Evolutionary conservation across 2,888 invertebrate species (phyloP).

Genomic region (Drosophila heteroneura): DNA sequence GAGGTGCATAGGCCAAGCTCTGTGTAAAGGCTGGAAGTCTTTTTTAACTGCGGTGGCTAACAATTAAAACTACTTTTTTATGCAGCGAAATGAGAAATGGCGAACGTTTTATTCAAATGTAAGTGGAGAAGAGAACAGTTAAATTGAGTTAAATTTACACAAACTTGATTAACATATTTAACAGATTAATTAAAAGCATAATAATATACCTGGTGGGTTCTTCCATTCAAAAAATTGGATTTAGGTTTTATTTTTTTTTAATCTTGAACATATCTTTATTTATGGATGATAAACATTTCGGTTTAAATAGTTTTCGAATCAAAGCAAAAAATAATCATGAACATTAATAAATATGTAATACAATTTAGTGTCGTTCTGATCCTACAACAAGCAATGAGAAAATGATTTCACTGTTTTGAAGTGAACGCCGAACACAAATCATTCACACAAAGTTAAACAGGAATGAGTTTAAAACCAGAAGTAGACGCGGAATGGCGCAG

Average conservation of each 20-base stretch:
- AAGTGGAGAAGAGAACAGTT: background rate
- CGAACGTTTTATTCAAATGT: background rate
- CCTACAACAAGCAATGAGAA: background rate
- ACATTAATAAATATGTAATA: background rate
- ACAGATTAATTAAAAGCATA: background rate
- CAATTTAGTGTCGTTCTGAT: background rate
- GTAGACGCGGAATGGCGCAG: conserved; percentile 8
- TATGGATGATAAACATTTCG: background rate
- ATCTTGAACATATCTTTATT: background rate
- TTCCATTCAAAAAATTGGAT: background rate
- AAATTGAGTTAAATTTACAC: background rate
- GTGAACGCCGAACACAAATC: background rate
- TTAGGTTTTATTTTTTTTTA: too few relatives aligned
- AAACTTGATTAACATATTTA: background rate
- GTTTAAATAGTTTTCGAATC: background rate
- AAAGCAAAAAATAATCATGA: background rate
- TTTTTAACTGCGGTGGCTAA: background rate
- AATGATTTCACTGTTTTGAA: background rate
- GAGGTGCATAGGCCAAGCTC: background rate
- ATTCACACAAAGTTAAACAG: conserved; percentile 6
- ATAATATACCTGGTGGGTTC: background rate
- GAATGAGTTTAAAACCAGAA: conserved; percentile 15
- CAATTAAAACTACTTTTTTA: conserved; percentile 4
- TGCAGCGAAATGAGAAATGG: background rate
- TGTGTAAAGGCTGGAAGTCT: background rate